These are phyloP conservation scores for Ceratina calcarata DNA, from an alignment of 1,140 invertebrate species.

Conservation along the genomic window DNA sequence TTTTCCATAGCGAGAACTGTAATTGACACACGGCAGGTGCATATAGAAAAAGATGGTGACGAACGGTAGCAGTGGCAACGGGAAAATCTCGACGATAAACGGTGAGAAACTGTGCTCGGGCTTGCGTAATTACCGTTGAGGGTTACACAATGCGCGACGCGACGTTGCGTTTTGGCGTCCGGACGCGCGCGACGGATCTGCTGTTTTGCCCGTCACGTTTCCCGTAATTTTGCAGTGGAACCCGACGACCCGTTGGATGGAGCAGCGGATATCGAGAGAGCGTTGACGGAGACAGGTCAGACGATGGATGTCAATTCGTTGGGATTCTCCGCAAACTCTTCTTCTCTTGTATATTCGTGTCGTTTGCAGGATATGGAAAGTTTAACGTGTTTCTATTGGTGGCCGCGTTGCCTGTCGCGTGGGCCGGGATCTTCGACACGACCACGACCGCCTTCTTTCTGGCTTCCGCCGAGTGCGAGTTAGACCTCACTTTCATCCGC, in stretches of 20 bases:
- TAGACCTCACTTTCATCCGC: slow-evolving; percentile 71
- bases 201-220: background rate
- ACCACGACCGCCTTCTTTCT: slow-evolving; percentile 76
- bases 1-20: background rate
- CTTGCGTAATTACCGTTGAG: background rate
- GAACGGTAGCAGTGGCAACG: slow-evolving; percentile 31
- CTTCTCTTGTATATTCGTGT: background rate
- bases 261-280: slow-evolving; percentile 67
- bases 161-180: background rate
- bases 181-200: too few relatives aligned
- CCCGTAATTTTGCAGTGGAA: slow-evolving; percentile 51
- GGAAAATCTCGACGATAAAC: slow-evolving; percentile 59
- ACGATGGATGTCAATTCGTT: background rate
- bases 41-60: slow-evolving; percentile 57
- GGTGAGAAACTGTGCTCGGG: slow-evolving; percentile 54
- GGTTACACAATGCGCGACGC: slow-evolving; percentile 14
- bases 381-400: slow-evolving; percentile 77
- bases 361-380: slow-evolving; percentile 70
- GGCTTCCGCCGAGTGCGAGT: slow-evolving; percentile 74
- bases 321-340: background rate
- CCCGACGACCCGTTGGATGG: slow-evolving; percentile 51
- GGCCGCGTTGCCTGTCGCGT: slow-evolving; percentile 71
- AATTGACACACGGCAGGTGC: background rate
- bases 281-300: slow-evolving; percentile 71
- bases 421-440: slow-evolving; percentile 74